phyloP scores from a whole-genome alignment of 1,140 invertebrate genomes.

The Teleopsis dalmanni region DNA sequence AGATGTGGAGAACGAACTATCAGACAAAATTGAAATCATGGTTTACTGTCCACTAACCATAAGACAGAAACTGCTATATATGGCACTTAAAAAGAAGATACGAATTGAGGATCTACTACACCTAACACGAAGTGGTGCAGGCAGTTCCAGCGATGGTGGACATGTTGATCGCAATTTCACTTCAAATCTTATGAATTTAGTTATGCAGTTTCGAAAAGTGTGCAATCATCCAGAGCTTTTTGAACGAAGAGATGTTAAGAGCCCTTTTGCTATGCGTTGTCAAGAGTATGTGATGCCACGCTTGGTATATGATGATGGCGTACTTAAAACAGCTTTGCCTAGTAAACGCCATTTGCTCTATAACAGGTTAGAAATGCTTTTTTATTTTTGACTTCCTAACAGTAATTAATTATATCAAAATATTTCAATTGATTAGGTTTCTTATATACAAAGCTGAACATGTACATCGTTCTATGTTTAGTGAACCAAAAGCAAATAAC shows the following conservation, averaged over 20 bases:
- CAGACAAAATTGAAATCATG: conserved; percentile 93
- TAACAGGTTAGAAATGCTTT: conserved; percentile 48
- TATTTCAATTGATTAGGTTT: conserved; percentile 20
- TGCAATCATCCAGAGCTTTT: conserved; percentile 92
- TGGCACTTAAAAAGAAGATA: conserved; percentile 90
- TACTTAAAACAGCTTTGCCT: conserved; percentile 51
- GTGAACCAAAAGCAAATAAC: background rate
- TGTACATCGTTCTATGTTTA: conserved; percentile 49
- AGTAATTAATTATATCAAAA: background rate
- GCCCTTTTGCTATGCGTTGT: conserved; percentile 70
- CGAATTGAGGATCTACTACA: conserved; percentile 90
- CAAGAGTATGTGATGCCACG: conserved; percentile 71
- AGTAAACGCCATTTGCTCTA: conserved; percentile 62
- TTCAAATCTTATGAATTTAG: conserved; percentile 89
- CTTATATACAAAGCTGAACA: conserved; percentile 41
- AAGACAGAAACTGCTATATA: conserved; percentile 81
- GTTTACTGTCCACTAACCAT: conserved; percentile 91
- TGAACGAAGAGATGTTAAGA: conserved; percentile 79
- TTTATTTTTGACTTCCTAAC: background rate
- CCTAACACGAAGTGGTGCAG: conserved; percentile 64
- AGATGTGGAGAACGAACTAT: conserved; percentile 94
- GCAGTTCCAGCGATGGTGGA: conserved; percentile 47
- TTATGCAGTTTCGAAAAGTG: conserved; percentile 93
- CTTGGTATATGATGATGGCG: conserved; percentile 66
- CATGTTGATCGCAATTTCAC: conserved; percentile 76